Evolutionary conservation across 2,888 invertebrate species (phyloP).

Genomic region (Drosophila bunnanda): DNA sequence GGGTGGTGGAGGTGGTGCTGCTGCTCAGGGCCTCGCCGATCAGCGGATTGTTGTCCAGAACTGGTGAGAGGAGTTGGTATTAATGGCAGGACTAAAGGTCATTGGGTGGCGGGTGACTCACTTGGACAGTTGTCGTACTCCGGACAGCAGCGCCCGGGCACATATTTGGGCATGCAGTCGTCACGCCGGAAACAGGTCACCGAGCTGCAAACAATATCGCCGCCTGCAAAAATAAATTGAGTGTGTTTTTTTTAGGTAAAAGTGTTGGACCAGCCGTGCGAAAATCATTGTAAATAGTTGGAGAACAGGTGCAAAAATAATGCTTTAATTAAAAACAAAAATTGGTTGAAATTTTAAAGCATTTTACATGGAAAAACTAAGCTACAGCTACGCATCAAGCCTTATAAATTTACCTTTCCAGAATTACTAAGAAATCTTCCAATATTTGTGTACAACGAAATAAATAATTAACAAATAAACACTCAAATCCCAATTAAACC

Average conservation of each 20-base stretch:
- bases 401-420: too few relatives aligned
- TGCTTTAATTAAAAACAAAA: background rate
- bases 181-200: conserved; percentile 91
- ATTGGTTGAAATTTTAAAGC: too few relatives aligned
- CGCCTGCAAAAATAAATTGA: conserved; percentile 84
- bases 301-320: background rate
- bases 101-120: conserved; percentile 56
- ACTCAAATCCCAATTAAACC: background rate
- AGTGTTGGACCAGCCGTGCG: background rate
- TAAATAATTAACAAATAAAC: background rate
- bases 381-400: too few relatives aligned
- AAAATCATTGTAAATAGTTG: conserved; percentile 1
- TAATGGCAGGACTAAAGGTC: background rate
- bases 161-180: conserved; percentile 90
- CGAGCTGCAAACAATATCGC: conserved; percentile 91
- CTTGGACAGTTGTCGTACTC: conserved; percentile 93
- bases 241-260: conserved; percentile 16
- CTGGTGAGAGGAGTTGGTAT: conserved; percentile 33
- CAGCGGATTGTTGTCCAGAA: conserved; percentile 69
- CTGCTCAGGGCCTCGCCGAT: conserved; percentile 46
- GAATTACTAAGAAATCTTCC: background rate
- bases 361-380: background rate
- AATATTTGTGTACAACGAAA: background rate
- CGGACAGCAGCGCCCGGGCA: conserved; percentile 91
- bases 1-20: conserved; percentile 37